phyloP scores from a whole-genome alignment of 2,797 vertebrate genomes.

The Spea hammondii region DNA sequence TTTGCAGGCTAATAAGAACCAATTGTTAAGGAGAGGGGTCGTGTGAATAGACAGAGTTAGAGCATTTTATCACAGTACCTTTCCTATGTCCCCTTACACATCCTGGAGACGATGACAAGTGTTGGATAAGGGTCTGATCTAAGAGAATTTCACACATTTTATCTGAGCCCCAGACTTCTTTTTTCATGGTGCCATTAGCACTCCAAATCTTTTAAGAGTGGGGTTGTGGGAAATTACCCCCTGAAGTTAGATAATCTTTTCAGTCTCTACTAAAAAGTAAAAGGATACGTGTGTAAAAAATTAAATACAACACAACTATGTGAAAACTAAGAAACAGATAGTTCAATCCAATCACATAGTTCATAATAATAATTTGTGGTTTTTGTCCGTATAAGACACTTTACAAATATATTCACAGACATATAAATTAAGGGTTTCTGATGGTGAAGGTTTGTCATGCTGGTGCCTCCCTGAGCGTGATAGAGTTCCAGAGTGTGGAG shows the following conservation, averaged over 20 bases:
- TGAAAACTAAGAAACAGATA: too few species aligned
- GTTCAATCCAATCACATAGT: too few species aligned
- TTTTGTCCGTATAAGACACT: too few species aligned
- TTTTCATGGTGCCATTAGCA: slow-evolving; percentile 36
- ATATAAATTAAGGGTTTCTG: too few species aligned
- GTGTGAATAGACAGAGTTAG: not conserved
- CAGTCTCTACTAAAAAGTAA: not conserved
- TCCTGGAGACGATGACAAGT: slow-evolving; percentile 39
- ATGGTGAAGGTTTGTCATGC: too few species aligned
- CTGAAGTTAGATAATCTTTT: too few species aligned
- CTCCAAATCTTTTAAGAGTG: slow-evolving; percentile 2
- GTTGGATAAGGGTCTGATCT: slow-evolving; percentile 43
- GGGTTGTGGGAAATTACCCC: not conserved
- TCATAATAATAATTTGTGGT: too few species aligned
- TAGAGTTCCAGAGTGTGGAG: too few species aligned
- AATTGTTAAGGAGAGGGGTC: not conserved
- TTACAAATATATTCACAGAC: too few species aligned
- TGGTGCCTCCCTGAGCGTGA: too few species aligned
- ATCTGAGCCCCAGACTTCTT: slow-evolving; percentile 27
- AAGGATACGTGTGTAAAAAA: not conserved
- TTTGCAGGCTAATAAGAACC: not conserved
- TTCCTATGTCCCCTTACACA: slow-evolving; percentile 45
- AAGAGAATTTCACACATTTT: slow-evolving; percentile 47
- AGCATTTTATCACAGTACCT: slow-evolving; percentile 29
- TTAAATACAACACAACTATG: too few species aligned